phyloP scores from a whole-genome alignment of 2,797 vertebrate genomes.

The Natrix natrix region DNA sequence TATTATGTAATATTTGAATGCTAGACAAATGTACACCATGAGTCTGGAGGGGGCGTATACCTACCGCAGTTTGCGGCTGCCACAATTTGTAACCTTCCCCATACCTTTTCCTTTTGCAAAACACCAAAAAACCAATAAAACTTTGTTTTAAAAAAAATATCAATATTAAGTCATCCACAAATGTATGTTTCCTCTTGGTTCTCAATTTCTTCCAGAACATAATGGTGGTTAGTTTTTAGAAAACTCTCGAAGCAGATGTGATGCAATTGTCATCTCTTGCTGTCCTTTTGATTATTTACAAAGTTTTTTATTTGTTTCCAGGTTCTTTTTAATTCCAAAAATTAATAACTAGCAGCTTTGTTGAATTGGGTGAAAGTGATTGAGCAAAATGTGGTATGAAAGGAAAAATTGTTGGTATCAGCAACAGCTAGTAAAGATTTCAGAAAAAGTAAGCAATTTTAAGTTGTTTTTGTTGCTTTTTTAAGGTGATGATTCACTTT shows the following conservation, averaged over 20 bases:
- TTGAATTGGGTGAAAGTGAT: not conserved
- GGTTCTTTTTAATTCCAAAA: not conserved
- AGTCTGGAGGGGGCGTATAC: no score
- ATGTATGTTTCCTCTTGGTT: not conserved
- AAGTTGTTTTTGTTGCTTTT: not conserved
- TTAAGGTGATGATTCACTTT: not conserved
- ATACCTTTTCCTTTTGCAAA: no score
- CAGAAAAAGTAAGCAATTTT: not conserved
- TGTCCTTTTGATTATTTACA: not conserved
- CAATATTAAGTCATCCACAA: no score
- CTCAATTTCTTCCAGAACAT: not conserved
- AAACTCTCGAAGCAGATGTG: not conserved
- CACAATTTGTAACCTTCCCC: no score
- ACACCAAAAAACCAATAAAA: no score
- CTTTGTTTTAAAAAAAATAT: no score
- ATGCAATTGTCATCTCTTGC: not conserved
- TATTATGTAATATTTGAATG: no score
- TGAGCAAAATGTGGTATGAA: not conserved
- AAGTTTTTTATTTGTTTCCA: not conserved
- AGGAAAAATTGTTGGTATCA: not conserved
- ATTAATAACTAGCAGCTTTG: not conserved
- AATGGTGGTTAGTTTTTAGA: not conserved
- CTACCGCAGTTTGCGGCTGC: no score
- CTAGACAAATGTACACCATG: no score
- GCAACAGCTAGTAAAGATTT: not conserved